These are phyloP conservation scores for Epizoanthus scotinus DNA, from an alignment of 92 coral and sea anemone genomes.

Conservation along the genomic window DNA sequence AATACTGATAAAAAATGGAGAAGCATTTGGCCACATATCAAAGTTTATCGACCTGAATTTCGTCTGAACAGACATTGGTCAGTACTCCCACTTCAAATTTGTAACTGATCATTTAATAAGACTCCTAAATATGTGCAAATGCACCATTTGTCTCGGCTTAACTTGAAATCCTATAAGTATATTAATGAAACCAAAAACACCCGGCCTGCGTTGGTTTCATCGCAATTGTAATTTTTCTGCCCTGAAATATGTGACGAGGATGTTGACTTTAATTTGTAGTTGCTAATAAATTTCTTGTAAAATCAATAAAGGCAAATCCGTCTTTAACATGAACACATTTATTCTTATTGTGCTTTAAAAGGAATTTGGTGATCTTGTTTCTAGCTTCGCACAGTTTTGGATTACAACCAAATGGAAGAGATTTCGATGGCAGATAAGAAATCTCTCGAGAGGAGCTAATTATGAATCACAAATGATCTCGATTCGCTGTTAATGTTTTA, in stretches of 20 bases:
- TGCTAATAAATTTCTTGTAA: constrained; percentile 2
- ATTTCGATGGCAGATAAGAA: constrained; percentile 1
- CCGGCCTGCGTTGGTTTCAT: too few species aligned
- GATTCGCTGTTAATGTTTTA: constrained; percentile 9
- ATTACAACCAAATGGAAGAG: neutral
- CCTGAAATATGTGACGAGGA: constrained; percentile 19
- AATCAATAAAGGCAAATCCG: neutral
- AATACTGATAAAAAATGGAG: too few species aligned
- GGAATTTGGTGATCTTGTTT: neutral
- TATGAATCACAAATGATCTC: constrained; percentile 14
- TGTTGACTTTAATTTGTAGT: constrained; percentile 16
- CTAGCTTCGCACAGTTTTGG: neutral
- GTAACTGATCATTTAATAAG: too few species aligned
- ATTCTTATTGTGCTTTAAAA: neutral
- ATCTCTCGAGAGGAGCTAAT: constrained; percentile 1
- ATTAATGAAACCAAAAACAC: too few species aligned
- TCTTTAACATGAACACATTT: neutral
- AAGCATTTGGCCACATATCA: too few species aligned
- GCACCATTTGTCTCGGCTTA: too few species aligned
- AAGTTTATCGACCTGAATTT: too few species aligned
- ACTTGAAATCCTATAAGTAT: too few species aligned
- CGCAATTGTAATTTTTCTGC: neutral
- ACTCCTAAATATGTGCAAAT: too few species aligned
- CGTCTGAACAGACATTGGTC: too few species aligned
- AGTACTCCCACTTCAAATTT: too few species aligned